Evolutionary conservation across 2,797 vertebrate genomes (phyloP).

Genomic region (Cryptoprocta ferox): DNA sequence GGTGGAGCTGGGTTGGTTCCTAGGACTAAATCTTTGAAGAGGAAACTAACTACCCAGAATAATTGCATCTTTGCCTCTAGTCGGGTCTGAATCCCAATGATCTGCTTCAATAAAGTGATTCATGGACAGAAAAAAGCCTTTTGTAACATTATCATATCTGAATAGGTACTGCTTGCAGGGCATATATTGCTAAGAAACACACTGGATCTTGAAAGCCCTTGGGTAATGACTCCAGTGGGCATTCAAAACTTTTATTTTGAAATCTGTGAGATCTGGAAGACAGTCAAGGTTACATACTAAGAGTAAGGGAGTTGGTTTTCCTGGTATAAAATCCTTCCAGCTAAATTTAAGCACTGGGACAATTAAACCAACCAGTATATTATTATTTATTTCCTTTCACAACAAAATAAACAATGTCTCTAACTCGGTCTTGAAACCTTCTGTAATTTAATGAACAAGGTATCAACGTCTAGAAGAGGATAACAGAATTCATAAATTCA

Average conservation of each 20-base stretch:
- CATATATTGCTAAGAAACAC: not conserved
- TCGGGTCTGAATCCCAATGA: slow-evolving; percentile 54
- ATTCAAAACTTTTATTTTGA: slow-evolving; percentile 78
- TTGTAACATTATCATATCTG: not conserved
- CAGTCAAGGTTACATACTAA: slow-evolving; percentile 77
- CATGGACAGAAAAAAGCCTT: not conserved
- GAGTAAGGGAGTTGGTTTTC: slow-evolving; percentile 60
- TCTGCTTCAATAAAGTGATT: slow-evolving; percentile 60
- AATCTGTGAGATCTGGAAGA: slow-evolving; percentile 67
- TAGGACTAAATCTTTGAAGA: slow-evolving; percentile 63
- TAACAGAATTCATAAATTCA: slow-evolving; percentile 18
- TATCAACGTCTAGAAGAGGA: not conserved
- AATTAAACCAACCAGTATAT: slow-evolving; percentile 48
- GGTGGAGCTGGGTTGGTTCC: slow-evolving; percentile 67
- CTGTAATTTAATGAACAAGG: not conserved
- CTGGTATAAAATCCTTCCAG: slow-evolving; percentile 58
- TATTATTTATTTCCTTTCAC: slow-evolving; percentile 16
- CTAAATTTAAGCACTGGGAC: slow-evolving; percentile 63
- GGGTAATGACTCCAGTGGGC: slow-evolving; percentile 5
- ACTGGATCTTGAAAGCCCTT: slow-evolving; percentile 24
- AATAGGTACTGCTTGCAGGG: not conserved
- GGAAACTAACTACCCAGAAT: slow-evolving; percentile 66
- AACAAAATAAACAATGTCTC: slow-evolving; percentile 38
- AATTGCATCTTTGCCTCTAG: slow-evolving; percentile 7
- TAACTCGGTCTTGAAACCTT: slow-evolving; percentile 34